Evolutionary conservation across 2,797 vertebrate species (phyloP), one percentile per base, ranked within the genome.

Genomic region (Allobates femoralis): DNA sequence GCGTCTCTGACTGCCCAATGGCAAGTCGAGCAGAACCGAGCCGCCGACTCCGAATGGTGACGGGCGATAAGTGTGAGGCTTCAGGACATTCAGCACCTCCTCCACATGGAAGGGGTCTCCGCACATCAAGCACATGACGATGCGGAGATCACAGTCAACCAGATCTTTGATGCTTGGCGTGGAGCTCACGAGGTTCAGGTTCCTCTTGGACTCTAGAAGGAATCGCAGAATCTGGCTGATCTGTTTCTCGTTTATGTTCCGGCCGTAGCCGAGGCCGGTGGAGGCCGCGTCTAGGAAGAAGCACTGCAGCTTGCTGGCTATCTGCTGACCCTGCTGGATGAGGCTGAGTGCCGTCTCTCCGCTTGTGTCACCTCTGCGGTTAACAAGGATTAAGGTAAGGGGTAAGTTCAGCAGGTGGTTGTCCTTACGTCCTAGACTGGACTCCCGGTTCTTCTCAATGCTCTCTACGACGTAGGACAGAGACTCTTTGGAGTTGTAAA

Each of bases 401-500:
- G 97, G 97, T 14, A 98, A 95, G 82, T 95, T 96, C 2, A 91
- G 90, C 88, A 93, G 83, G 89, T 96, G 96, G 85, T 95, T 96
- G 46, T 98, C 98, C 90, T 93, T 88, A 89, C 97, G 92, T 56
- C 96, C 94, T 5, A 96, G 79, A 0, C 96, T 96, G 1, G 94
- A 96, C 90, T 99, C 97, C 3, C 96, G 92, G 85, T 97, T 96
- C 90, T 96, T 98, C 86, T 99, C 98, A 88, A 99, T 92, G 90
- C 98, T 98, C 88, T 99, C 98, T 30, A 97, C 94, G 80, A 99
- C 96, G n/a, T 99, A 99, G 15, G 96, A 96, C 14, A 99, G 90
- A 0, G 98, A 99, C 86, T 99, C 98, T 92, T 99, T 99, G 34
- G 98, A 99, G 92, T 99, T 99, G 91, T 99, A 99, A 84, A 99